Evolutionary conservation across 1,140 invertebrate genomes (phyloP), one percentile per base, ranked within the genome.

Genomic region (Maniola jurtina): DNA sequence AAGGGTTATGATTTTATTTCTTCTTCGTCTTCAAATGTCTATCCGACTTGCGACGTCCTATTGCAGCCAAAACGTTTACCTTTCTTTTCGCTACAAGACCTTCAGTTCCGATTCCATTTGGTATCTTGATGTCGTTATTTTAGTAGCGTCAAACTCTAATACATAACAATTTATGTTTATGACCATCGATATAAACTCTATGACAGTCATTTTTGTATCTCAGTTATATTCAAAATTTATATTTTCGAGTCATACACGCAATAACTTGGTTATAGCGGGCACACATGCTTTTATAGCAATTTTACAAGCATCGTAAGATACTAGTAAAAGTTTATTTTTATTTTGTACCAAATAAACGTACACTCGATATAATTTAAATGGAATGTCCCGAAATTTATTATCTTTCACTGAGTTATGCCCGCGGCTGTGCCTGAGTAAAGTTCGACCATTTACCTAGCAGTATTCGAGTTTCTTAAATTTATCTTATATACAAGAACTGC

Each of bases 221-320:
- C 61, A 63, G 45, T 50, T 68, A 59, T 47, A 64, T 64, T 57
- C 25, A 58, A 58, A 33, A 57, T 64, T 64, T 64, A 64, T 58
- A 64, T 58, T 64, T 48, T 42, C 58, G 40, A 48, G 58, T 61
- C 34, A 61, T 61, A n/a, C 58, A 65, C 58, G 56, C 47, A 52
- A 59, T 65, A 65, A 59, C 56, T 65, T 42, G n/a, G 55, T 65
- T 59, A 65, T 57, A 50, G 64, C 64, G 14, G 58, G 42, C 9
- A 52, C 48, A 38, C 56, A 38, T 42, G 60, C 11, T 54, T 68
- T 68, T 63, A 68, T 56, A 45, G 45, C 35, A 13, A 34, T 62
- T 68, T 63, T 63, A 68, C 59, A 68, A 59, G 40, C 50, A 38
- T 40, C 50, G 34, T 66, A 59, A 35, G 50, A 52, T 34, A 47